Base-by-base conservation (phyloP, 2,113 vertebrate genomes). In the Cepphus grylle region DNA sequence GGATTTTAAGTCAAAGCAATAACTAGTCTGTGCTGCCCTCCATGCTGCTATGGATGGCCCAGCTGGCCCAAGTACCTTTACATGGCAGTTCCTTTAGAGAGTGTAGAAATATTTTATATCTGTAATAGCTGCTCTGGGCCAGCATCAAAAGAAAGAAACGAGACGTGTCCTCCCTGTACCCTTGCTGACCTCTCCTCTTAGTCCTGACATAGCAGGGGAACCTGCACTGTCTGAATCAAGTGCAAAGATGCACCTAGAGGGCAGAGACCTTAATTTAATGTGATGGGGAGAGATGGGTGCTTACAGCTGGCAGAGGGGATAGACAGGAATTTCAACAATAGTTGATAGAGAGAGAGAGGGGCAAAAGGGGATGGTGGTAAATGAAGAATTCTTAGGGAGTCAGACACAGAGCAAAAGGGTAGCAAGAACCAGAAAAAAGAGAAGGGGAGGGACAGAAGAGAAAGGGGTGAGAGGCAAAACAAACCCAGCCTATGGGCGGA, bases 141-240 rank as follows among this genome's bases (percentile, higher is more conserved):
- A 80, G 27, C 72, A 55, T 27, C 47, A n/a, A 74, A 73, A 84
- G 63, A 92, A 90, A 32, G 63, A 63, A 42, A 0, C 27, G 55
- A 21, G 50, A 11, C 32, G 36, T 0, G 0, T 81, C 26, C 38
- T 84, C 59, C 43, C 49, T 2, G 1, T 34, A 20, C 32, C 29
- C 47, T 43, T 59, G 45, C 32, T 74, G 55, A 88, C 32, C 38
- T 81, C 50, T 82, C 9, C 38, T 67, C 61, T 69, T n/a, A 71
- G 47, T 42, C 29, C 76, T 77, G 58, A 26, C 0, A 0, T 13
- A 65, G 42, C 1, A 0, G 19, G 32, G 27, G 36, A 22, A 88
- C 4, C 20, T 16, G 30, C 22, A 13, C 26, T 71, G 20, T 36
- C 34, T 36, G n/a, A 79, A 50, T 69, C 12, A 18, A 81, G 47